Percentiles rank a stretch among this genome's conserved stretches.
Conservation (phyloP, 2,888 invertebrate genomes). For the Physocephala rufipes region DNA sequence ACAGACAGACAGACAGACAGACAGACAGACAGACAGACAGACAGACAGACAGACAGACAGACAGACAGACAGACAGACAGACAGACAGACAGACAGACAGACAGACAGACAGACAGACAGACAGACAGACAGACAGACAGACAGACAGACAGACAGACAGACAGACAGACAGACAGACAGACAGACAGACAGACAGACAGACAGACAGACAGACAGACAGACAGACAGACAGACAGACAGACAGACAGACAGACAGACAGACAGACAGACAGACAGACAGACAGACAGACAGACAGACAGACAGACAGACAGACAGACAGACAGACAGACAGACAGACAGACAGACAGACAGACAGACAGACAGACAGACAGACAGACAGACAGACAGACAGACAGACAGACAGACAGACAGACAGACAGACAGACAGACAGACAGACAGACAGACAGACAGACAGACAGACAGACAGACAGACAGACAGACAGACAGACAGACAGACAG, state of each 20-base stretch:
- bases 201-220: conserved; percentile 20
- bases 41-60: conserved; percentile 20
- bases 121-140: conserved; percentile 20
- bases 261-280: conserved; percentile 20
- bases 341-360: conserved; percentile 20
- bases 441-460: conserved; percentile 20
- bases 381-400: conserved; percentile 20
- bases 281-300: conserved; percentile 20
- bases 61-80: conserved; percentile 20
- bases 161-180: conserved; percentile 20
- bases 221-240: conserved; percentile 20
- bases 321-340: conserved; percentile 20
- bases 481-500: conserved; percentile 20
- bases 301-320: conserved; percentile 20
- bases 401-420: conserved; percentile 20
- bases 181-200: conserved; percentile 20
- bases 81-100: conserved; percentile 20
- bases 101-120: conserved; percentile 20
- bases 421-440: conserved; percentile 20
- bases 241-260: conserved; percentile 20
- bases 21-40: conserved; percentile 20
- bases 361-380: conserved; percentile 20
- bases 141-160: conserved; percentile 20
- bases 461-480: conserved; percentile 20
- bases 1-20: conserved; percentile 20